phyloP scores from a whole-genome alignment of 2,888 invertebrate species.

The Griposia aprilina region DNA sequence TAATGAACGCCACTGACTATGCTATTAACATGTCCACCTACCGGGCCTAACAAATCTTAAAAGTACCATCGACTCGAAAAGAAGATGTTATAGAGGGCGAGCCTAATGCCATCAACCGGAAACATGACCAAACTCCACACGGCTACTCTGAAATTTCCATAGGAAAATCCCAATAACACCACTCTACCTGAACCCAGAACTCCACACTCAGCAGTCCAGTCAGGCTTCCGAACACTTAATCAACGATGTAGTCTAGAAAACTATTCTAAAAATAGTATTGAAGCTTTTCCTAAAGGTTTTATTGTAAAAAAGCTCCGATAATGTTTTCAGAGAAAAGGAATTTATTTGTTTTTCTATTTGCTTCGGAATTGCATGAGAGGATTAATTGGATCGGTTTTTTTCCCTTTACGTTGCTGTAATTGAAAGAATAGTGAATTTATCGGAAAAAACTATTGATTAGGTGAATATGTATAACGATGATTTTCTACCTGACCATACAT shows the following conservation, averaged over 20 bases:
- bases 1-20: neutral
- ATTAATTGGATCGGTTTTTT: conserved; percentile 34
- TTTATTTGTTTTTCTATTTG: conserved; percentile 44
- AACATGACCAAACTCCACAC: neutral
- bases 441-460: neutral
- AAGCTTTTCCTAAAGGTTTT: neutral
- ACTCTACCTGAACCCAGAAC: neutral
- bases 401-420: conserved; percentile 7
- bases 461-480: neutral
- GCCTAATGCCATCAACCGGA: neutral
- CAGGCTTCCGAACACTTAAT: neutral
- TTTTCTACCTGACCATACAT: conserved; percentile 32
- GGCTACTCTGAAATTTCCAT: neutral
- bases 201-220: too few species aligned
- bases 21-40: neutral
- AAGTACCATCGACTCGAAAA: neutral
- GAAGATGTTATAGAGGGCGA: neutral
- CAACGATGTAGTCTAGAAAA: conserved; percentile 1
- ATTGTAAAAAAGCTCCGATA: conserved; percentile 17
- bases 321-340: conserved; percentile 1
- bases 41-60: neutral
- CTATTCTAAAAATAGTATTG: neutral
- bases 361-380: conserved; percentile 23
- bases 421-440: neutral
- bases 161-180: neutral